A percentile compares a stretch with the other conserved stretches of the same genome.
Evolutionary conservation across 2,888 invertebrate species (phyloP).

Genomic region (Barypeithes pellucidus): DNA sequence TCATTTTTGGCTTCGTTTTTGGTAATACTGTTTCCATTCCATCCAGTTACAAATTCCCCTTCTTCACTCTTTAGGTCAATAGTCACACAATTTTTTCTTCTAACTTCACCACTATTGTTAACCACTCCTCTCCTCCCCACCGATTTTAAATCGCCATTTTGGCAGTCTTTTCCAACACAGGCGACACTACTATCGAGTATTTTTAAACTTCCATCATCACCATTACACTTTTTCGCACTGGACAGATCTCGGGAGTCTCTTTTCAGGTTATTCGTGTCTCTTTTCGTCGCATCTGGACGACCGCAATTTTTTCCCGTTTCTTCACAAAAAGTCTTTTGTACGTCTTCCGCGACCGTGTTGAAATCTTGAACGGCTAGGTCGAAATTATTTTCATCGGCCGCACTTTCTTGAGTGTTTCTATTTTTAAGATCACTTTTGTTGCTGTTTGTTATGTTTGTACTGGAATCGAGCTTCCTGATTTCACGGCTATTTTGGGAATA

Average conservation of each 20-base stretch:
- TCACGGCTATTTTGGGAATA: conserved; percentile 51
- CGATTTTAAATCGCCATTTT: conserved; percentile 9
- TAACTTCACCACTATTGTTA: conserved; percentile 22
- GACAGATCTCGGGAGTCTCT: neutral
- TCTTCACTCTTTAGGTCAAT: conserved; percentile 49
- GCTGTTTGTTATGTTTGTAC: conserved; percentile 45
- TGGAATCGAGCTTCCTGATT: conserved; percentile 36
- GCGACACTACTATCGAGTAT: neutral
- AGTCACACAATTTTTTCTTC: conserved; percentile 48
- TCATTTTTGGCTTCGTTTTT: conserved; percentile 26
- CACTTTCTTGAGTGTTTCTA: conserved; percentile 49
- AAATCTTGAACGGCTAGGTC: conserved; percentile 68
- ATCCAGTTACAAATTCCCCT: conserved; percentile 21
- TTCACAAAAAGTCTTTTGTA: conserved; percentile 60
- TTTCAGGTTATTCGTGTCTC: conserved; percentile 26
- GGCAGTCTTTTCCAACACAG: neutral
- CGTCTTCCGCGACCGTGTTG: conserved; percentile 67
- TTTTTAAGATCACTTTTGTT: conserved; percentile 52
- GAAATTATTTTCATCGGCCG: conserved; percentile 57
- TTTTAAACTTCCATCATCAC: neutral
- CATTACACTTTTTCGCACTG: neutral
- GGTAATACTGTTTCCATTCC: conserved; percentile 30
- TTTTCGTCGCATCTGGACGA: conserved; percentile 4
- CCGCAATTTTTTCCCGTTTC: conserved; percentile 55
- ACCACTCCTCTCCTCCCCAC: neutral